Conservation (phyloP, 2,797 vertebrate genomes). For the Silurus aristotelis region DNA sequence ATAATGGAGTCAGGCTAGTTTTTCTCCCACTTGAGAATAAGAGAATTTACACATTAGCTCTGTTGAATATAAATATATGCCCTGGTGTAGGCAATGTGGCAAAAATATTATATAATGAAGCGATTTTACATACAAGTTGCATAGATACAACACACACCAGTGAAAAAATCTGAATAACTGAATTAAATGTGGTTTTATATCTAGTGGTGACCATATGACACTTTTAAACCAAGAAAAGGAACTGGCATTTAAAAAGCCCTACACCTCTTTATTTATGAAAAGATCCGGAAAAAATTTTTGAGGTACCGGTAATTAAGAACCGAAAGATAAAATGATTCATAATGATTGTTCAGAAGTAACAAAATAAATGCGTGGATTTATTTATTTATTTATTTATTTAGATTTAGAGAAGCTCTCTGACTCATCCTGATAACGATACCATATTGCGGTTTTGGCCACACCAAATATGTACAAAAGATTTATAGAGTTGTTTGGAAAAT, state of each 20-base stretch:
- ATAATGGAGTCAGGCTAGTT: constrained; percentile 16
- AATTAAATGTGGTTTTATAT: background rate
- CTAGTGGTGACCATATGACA: background rate
- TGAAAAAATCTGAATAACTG: background rate
- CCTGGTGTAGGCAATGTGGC: constrained; percentile 8
- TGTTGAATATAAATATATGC: background rate
- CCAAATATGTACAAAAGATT: background rate
- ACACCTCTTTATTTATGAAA: background rate
- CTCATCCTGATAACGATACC: constrained; percentile 77
- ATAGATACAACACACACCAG: background rate
- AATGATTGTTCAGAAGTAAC: background rate
- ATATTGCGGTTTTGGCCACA: background rate
- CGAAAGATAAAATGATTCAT: background rate
- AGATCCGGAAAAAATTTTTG: background rate
- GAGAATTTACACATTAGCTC: constrained; percentile 14
- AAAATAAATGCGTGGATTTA: background rate
- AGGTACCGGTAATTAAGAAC: background rate
- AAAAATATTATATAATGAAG: constrained; percentile 17
- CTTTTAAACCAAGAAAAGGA: background rate
- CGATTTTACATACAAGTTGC: background rate
- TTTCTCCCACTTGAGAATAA: constrained; percentile 32
- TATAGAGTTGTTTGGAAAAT: background rate
- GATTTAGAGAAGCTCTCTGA: background rate
- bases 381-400: background rate
- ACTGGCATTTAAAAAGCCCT: background rate